These are phyloP conservation scores for Nyctereutes procyonoides DNA, from an alignment of 2,113 vertebrate genomes.

Conservation along the genomic window DNA sequence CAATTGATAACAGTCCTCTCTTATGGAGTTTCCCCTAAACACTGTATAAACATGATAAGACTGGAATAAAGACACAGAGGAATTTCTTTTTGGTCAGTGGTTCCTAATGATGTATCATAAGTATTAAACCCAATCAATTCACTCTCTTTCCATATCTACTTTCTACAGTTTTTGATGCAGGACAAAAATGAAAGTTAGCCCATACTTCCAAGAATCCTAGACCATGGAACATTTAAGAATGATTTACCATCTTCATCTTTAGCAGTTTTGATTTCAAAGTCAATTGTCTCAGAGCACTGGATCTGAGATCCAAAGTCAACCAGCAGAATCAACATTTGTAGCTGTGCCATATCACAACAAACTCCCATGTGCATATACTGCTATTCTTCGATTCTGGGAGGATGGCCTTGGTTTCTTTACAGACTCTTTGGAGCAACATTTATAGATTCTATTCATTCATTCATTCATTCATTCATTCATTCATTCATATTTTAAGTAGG, in stretches of 20 bases:
- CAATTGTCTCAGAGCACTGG: constrained; percentile 87
- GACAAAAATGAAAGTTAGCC: constrained; percentile 88
- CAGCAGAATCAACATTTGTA: constrained; percentile 89
- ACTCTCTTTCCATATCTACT: constrained; percentile 81
- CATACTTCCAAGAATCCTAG: constrained; percentile 87
- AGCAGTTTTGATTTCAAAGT: constrained; percentile 88
- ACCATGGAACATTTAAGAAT: constrained; percentile 89
- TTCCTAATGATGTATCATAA: constrained; percentile 80
- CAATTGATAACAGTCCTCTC: constrained; percentile 44
- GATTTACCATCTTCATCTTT: constrained; percentile 86
- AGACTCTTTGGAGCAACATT: constrained; percentile 87
- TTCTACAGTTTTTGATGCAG: constrained; percentile 89
- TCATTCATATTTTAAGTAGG: neutral
- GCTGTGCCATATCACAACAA: constrained; percentile 86
- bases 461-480: too few species aligned
- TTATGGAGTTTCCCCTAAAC: constrained; percentile 79
- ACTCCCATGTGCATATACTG: constrained; percentile 87
- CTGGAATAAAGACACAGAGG: constrained; percentile 83
- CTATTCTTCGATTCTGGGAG: constrained; percentile 87
- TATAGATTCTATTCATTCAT: constrained; percentile 79
- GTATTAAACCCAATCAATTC: constrained; percentile 81
- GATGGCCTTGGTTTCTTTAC: constrained; percentile 89
- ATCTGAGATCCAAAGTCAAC: constrained; percentile 88
- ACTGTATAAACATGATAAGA: constrained; percentile 79
- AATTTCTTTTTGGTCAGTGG: constrained; percentile 86